phyloP scores from a whole-genome alignment of 2,113 vertebrate species.

The Benitochromis conjunctus region DNA sequence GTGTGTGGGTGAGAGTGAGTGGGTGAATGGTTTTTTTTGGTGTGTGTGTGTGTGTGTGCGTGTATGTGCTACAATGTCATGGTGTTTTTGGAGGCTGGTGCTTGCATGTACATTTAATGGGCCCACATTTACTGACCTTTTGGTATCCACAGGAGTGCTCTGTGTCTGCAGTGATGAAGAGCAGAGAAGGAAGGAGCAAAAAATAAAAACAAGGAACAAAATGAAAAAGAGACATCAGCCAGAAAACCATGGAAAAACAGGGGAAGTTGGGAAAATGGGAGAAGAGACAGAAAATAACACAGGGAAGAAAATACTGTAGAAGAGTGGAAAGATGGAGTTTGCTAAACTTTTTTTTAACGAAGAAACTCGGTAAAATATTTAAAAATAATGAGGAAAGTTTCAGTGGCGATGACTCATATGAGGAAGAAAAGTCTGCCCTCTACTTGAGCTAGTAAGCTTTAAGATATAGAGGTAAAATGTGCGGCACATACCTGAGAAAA shows the following conservation, averaged over 20 bases:
- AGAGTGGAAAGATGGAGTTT: not conserved
- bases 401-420: not conserved
- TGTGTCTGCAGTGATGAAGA: not conserved
- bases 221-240: not conserved
- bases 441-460: not conserved
- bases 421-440: not conserved
- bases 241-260: not conserved
- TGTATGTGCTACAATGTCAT: not conserved
- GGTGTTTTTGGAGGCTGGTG: not conserved
- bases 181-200: not conserved
- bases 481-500: not conserved
- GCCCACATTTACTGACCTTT: slow-evolving; percentile 51
- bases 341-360: not conserved
- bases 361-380: not conserved
- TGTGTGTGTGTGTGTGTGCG: not conserved
- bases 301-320: not conserved
- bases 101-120: slow-evolving; percentile 5
- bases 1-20: not conserved
- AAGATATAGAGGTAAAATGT: not conserved
- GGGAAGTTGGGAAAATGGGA: not conserved
- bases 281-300: not conserved
- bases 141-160: slow-evolving; percentile 10
- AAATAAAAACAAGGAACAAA: not conserved
- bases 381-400: not conserved
- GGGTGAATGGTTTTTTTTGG: too few species aligned